Percentiles rank a stretch among this genome's conserved stretches.
Evolutionary conservation across 2,888 invertebrate species (phyloP).

Genomic region (Phyllotreta cruciferae): DNA sequence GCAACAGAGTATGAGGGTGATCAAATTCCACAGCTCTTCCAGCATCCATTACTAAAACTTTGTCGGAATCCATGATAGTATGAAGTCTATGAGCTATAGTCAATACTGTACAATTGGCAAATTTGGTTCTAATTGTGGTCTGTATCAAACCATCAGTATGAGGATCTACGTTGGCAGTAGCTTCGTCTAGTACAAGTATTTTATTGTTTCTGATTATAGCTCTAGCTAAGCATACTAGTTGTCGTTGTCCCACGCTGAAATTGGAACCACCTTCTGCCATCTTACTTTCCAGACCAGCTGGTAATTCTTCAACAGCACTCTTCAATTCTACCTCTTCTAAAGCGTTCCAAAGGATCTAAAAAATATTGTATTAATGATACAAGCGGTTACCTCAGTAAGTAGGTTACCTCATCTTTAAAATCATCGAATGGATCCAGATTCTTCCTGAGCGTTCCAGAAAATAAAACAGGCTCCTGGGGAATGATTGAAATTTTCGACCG

Average conservation of each 20-base stretch:
- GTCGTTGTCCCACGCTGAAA: conserved; percentile 65
- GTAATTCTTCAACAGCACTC: conserved; percentile 60
- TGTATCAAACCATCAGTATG: conserved; percentile 81
- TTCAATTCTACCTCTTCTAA: conserved; percentile 83
- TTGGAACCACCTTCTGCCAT: conserved; percentile 75
- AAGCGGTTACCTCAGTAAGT: background rate
- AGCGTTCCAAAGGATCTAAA: conserved; percentile 74
- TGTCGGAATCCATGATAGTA: conserved; percentile 86
- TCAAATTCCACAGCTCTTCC: conserved; percentile 79
- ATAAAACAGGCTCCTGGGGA: conserved; percentile 84
- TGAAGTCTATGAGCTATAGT: conserved; percentile 85
- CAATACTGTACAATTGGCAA: conserved; percentile 79
- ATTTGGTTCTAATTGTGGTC: conserved; percentile 75
- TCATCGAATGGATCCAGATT: conserved; percentile 90
- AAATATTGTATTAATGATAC: conserved; percentile 30
- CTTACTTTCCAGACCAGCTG: conserved; percentile 69
- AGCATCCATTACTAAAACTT: conserved; percentile 80
- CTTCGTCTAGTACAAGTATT: conserved; percentile 67
- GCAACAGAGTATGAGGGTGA: conserved; percentile 73
- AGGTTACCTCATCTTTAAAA: conserved; percentile 70
- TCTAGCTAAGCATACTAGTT: conserved; percentile 74
- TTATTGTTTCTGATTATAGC: conserved; percentile 63
- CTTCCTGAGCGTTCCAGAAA: conserved; percentile 84
- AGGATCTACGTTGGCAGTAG: conserved; percentile 83
- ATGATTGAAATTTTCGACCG: conserved; percentile 82